phyloP scores from a whole-genome alignment of 2,797 vertebrate genomes.

The Cirrhinus molitorella region DNA sequence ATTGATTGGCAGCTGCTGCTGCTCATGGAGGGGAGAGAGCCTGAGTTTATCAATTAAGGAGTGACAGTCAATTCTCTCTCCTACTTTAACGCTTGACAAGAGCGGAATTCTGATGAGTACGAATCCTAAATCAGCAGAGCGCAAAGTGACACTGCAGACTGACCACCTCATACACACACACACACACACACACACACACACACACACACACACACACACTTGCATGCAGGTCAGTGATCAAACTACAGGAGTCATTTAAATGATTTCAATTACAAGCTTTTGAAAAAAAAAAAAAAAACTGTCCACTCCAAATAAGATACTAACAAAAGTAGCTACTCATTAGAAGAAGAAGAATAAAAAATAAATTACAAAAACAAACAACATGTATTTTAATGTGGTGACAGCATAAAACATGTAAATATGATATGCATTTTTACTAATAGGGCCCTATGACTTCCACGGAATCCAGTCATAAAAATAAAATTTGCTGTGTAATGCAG shows the following conservation, averaged over 20 bases:
- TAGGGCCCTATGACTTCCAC: too few species aligned
- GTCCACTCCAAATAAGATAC: background rate
- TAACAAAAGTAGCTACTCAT: background rate
- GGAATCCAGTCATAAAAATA: too few species aligned
- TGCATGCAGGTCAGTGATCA: too few species aligned
- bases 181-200: background rate
- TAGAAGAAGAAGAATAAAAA: background rate
- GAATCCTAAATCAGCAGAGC: slow-evolving; percentile 14
- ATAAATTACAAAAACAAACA: too few species aligned
- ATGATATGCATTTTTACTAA: background rate
- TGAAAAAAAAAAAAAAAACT: too few species aligned
- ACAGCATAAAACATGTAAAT: background rate
- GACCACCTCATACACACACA: background rate
- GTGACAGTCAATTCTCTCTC: slow-evolving; percentile 86
- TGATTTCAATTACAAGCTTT: background rate
- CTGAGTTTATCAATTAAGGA: slow-evolving; percentile 90
- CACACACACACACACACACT: background rate
- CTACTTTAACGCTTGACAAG: slow-evolving; percentile 74
- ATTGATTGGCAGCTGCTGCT: slow-evolving; percentile 76
- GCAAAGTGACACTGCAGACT: slow-evolving; percentile 53
- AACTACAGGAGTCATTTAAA: slow-evolving; percentile 3
- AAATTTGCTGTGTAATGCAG: too few species aligned
- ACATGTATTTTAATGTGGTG: background rate
- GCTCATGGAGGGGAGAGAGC: slow-evolving; percentile 61
- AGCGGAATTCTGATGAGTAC: slow-evolving; percentile 77